Evolutionary conservation across 2,113 vertebrate genomes (phyloP).

Genomic region (Ptychochromis oligacanthus): DNA sequence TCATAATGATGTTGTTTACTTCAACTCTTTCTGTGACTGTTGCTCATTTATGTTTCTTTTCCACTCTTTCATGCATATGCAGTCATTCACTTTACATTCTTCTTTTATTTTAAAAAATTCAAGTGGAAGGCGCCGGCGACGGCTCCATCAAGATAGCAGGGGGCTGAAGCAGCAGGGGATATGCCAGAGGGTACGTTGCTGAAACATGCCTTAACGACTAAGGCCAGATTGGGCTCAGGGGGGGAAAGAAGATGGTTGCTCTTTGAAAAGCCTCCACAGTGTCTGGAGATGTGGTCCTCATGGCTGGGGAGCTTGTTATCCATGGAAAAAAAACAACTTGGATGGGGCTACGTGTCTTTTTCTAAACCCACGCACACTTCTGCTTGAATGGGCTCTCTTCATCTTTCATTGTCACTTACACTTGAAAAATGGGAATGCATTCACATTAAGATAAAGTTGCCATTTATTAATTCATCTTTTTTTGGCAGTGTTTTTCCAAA

Average conservation of each 20-base stretch:
- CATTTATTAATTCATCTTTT: background rate
- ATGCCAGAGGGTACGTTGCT: conserved; percentile 52
- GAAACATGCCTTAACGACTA: conserved; percentile 65
- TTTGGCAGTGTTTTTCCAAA: background rate
- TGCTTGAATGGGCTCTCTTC: conserved; percentile 38
- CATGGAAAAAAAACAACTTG: conserved; percentile 31
- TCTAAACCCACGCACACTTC: conserved; percentile 51
- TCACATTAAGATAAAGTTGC: background rate
- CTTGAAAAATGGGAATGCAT: conserved; percentile 18
- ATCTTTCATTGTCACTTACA: conserved; percentile 22
- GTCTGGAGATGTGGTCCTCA: conserved; percentile 64
- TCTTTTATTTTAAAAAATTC: conserved; percentile 44
- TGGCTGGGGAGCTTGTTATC: conserved; percentile 67
- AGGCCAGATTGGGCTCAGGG: conserved; percentile 66
- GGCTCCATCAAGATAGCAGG: conserved; percentile 41
- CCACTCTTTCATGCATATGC: conserved; percentile 9
- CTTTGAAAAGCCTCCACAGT: conserved; percentile 67
- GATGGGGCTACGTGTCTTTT: conserved; percentile 39
- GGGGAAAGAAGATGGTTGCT: conserved; percentile 50
- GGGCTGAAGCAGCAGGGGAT: conserved; percentile 53
- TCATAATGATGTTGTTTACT: conserved; percentile 69
- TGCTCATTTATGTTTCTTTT: conserved; percentile 37
- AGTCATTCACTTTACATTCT: conserved; percentile 40
- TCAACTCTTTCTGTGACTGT: conserved; percentile 36
- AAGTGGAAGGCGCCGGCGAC: conserved; percentile 27